These are phyloP conservation scores for Pristionchus japonicus DNA, from an alignment of 2,888 invertebrate species.

Conservation along the genomic window DNA sequence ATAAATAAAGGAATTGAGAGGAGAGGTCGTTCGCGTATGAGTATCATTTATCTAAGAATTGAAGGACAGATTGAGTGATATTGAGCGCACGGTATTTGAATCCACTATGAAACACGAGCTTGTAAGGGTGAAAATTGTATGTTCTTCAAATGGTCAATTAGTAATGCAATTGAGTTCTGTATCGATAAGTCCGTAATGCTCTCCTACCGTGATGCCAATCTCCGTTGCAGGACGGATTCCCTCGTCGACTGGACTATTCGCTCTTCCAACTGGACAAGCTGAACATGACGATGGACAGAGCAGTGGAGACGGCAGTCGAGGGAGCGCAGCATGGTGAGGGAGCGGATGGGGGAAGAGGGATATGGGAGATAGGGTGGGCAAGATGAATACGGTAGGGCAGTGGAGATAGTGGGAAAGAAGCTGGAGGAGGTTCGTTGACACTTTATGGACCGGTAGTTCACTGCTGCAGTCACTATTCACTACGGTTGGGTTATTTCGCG, in stretches of 20 bases:
- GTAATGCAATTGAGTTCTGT: too few relatives aligned
- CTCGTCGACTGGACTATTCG: slow-evolving; percentile 59
- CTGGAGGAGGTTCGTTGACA: not conserved
- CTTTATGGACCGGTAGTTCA: not conserved
- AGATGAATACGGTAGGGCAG: not conserved
- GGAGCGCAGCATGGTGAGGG: slow-evolving; percentile 42
- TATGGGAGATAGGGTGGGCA: not conserved
- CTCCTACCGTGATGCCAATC: not conserved
- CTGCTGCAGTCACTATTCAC: not conserved
- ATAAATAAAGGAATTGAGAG: too few relatives aligned
- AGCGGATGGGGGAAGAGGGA: too few relatives aligned
- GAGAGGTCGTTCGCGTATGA: too few relatives aligned
- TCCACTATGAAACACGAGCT: not conserved
- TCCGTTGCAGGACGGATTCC: slow-evolving; percentile 60
- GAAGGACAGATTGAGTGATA: too few relatives aligned
- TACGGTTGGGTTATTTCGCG: not conserved
- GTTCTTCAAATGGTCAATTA: not conserved
- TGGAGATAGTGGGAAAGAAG: too few relatives aligned
- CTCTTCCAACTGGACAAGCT: slow-evolving; percentile 70
- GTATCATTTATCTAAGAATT: too few relatives aligned
- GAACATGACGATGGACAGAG: slow-evolving; percentile 48
- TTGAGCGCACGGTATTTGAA: not conserved
- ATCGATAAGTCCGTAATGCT: too few relatives aligned
- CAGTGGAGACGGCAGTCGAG: not conserved
- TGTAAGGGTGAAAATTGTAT: not conserved